Evolutionary conservation across 2,888 invertebrate genomes (phyloP).

Genomic region (Boloria selene): DNA sequence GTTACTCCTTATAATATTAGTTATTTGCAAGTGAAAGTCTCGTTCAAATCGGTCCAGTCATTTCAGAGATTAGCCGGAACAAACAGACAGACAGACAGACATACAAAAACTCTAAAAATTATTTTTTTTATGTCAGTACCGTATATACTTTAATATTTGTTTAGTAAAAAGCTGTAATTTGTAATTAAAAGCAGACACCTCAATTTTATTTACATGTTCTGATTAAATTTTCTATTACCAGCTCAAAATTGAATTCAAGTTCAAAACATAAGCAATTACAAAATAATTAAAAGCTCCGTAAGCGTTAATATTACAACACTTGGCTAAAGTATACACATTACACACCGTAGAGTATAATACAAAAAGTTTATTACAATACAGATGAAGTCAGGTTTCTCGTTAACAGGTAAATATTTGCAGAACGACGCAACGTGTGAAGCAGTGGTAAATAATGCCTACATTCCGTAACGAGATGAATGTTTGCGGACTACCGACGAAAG

Average conservation of each 20-base stretch:
- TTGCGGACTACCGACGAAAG: conserved; percentile 75
- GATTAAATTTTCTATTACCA: neutral
- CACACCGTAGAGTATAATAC: conserved; percentile 59
- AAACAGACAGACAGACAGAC: too few species aligned
- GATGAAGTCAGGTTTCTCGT: conserved; percentile 75
- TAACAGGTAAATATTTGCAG: conserved; percentile 75
- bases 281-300: conserved; percentile 48
- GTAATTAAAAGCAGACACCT: too few species aligned
- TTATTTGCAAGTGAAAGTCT: too few species aligned
- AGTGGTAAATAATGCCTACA: conserved; percentile 75
- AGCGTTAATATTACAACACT: conserved; percentile 49
- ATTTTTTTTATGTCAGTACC: too few species aligned
- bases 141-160: too few species aligned
- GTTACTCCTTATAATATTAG: too few species aligned
- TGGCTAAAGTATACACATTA: conserved; percentile 52
- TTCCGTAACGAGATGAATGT: conserved; percentile 73
- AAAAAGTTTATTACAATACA: conserved; percentile 73
- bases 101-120: too few species aligned
- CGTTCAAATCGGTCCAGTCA: too few species aligned
- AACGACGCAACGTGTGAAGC: conserved; percentile 65
- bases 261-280: conserved; percentile 24
- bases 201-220: too few species aligned
- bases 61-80: too few species aligned
- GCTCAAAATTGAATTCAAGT: neutral
- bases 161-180: too few species aligned